Conservation (phyloP, 2,888 invertebrate species). For the Agrotis puta region DNA sequence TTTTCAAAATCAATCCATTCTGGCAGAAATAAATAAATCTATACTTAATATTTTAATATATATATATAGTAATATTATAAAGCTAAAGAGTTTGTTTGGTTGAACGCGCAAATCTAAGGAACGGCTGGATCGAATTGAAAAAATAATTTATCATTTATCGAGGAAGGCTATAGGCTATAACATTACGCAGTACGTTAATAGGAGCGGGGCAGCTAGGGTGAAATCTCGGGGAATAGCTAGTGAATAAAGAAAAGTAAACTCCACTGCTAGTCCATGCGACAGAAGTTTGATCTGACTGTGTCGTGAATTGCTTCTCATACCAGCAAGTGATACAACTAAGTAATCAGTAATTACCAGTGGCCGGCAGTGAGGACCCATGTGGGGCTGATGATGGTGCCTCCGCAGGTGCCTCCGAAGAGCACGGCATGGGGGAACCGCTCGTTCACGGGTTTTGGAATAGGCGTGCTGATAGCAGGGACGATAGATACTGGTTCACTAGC, state of each 20-base stretch:
- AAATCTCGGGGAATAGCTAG: too few relatives aligned
- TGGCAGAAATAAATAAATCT: too few relatives aligned
- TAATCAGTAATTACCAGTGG: slow-evolving; percentile 79
- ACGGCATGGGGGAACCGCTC: slow-evolving; percentile 81
- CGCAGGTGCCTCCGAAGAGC: slow-evolving; percentile 85
- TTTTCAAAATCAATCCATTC: too few relatives aligned
- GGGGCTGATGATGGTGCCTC: slow-evolving; percentile 85
- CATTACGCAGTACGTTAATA: too few relatives aligned
- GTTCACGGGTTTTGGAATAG: slow-evolving; percentile 67
- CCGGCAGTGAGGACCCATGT: slow-evolving; percentile 85
- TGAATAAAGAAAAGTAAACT: neutral
- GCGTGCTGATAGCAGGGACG: neutral
- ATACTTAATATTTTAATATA: too few relatives aligned
- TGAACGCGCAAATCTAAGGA: too few relatives aligned
- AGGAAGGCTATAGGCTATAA: too few relatives aligned
- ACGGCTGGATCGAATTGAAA: too few relatives aligned
- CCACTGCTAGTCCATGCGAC: neutral
- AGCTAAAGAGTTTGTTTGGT: too few relatives aligned
- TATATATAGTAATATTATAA: too few relatives aligned
- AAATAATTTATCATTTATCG: too few relatives aligned
- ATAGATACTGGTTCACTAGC: neutral
- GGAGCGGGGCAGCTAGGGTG: too few relatives aligned
- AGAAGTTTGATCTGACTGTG: neutral
- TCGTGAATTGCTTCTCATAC: neutral
- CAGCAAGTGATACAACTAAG: neutral